These are phyloP conservation scores for Teinopalpus imperialis DNA, from an alignment of 2,888 invertebrate genomes.

Conservation along the genomic window DNA sequence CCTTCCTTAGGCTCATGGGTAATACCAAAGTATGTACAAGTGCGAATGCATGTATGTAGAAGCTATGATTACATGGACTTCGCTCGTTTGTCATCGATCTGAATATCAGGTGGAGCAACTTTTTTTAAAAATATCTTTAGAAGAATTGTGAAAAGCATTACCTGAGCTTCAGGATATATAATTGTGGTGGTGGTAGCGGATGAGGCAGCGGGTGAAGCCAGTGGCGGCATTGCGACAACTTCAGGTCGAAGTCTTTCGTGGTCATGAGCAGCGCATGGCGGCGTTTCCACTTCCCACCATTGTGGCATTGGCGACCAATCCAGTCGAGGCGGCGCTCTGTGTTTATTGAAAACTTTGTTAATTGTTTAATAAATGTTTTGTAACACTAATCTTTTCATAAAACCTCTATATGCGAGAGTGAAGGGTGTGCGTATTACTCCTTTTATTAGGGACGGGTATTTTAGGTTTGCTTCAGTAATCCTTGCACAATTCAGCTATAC, in stretches of 20 bases:
- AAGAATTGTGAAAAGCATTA: too few species aligned
- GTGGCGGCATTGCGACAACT: constrained; percentile 94
- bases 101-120: too few species aligned
- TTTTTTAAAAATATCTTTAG: too few species aligned
- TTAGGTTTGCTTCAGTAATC: too few species aligned
- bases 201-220: constrained; percentile 94
- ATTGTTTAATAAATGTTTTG: background rate
- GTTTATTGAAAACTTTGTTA: constrained; percentile 7
- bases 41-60: too few species aligned
- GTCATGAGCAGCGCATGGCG: constrained; percentile 91
- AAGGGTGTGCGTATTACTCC: too few species aligned
- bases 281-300: constrained; percentile 81
- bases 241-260: constrained; percentile 92
- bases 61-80: too few species aligned
- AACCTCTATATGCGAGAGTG: constrained; percentile 1
- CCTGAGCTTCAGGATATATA: constrained; percentile 95
- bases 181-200: constrained; percentile 93
- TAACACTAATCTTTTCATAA: constrained; percentile 9
- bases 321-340: constrained; percentile 64
- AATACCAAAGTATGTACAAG: too few species aligned
- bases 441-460: too few species aligned
- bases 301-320: constrained; percentile 78
- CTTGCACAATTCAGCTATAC: too few species aligned
- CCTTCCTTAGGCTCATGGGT: too few species aligned
- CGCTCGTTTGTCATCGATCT: too few species aligned